phyloP scores from a whole-genome alignment of 1,140 invertebrate genomes.

The Hyles vespertilio region DNA sequence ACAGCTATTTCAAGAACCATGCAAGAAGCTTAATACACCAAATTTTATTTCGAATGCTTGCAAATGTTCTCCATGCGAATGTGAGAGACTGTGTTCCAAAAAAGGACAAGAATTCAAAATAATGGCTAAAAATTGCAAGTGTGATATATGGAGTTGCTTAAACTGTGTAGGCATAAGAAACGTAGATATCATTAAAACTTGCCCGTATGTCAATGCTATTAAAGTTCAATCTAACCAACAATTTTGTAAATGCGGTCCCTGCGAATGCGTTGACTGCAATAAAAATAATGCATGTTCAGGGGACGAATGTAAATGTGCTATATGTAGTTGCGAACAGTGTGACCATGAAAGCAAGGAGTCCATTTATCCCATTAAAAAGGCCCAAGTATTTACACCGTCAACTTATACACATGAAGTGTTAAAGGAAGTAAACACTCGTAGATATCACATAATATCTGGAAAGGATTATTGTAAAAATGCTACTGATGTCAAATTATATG shows the following conservation, averaged over 20 bases:
- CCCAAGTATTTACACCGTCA: constrained; percentile 18
- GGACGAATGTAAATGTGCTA: not conserved
- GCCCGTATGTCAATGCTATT: too few species aligned
- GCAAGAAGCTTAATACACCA: not conserved
- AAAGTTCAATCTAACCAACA: not conserved
- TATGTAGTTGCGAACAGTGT: not conserved
- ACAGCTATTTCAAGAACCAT: constrained; percentile 2
- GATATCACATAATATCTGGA: too few species aligned
- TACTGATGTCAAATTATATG: constrained; percentile 1
- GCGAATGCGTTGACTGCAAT: constrained; percentile 6
- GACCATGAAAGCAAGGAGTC: not conserved
- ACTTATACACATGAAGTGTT: not conserved
- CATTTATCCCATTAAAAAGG: constrained; percentile 17
- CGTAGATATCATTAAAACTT: not conserved
- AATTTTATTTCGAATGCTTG: constrained; percentile 9
- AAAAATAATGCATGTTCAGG: not conserved
- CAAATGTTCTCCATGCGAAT: constrained; percentile 36
- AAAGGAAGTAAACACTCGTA: not conserved
- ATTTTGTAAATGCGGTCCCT: constrained; percentile 11
- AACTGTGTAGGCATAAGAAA: constrained; percentile 21
- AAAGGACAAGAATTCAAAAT: not conserved
- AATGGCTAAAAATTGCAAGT: constrained; percentile 16
- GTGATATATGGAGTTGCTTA: constrained; percentile 30
- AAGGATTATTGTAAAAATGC: not conserved
- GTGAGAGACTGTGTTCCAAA: constrained; percentile 22